A percentile compares a stretch with the other conserved stretches of the same genome.
Evolutionary conservation across 2,113 vertebrate species (phyloP).

Genomic region (Phaethornis superciliosus): DNA sequence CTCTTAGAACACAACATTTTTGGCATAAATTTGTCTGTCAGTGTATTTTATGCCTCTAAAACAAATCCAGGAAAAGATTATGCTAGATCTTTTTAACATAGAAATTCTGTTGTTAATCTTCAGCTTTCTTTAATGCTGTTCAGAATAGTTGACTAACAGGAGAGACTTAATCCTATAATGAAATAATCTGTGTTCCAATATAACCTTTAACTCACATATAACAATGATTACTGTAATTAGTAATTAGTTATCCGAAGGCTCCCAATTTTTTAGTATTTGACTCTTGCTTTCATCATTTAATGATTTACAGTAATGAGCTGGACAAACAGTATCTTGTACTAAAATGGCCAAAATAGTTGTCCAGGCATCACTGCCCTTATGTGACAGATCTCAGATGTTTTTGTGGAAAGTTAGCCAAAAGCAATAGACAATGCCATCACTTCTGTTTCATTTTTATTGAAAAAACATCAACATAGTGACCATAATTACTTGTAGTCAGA

Average conservation of each 20-base stretch:
- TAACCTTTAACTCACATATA: slow-evolving; percentile 42
- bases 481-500: slow-evolving; percentile 50
- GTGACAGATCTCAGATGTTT: slow-evolving; percentile 70
- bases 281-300: slow-evolving; percentile 66
- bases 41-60: background rate
- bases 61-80: background rate
- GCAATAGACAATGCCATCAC: slow-evolving; percentile 61
- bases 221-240: slow-evolving; percentile 38
- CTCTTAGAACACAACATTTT: background rate
- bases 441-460: slow-evolving; percentile 60
- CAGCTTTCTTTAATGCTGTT: background rate
- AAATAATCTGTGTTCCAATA: background rate
- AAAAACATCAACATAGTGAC: slow-evolving; percentile 69
- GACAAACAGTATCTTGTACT: slow-evolving; percentile 61
- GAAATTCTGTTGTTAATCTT: background rate
- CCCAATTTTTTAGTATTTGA: slow-evolving; percentile 37
- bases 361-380: slow-evolving; percentile 53
- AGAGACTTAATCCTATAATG: background rate
- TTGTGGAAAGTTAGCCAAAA: slow-evolving; percentile 59
- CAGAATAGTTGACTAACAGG: background rate
- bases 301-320: slow-evolving; percentile 67
- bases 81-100: background rate
- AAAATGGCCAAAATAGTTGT: slow-evolving; percentile 55
- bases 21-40: background rate
- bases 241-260: slow-evolving; percentile 45